Evolutionary conservation across 2,888 invertebrate species (phyloP).

Genomic region (Tetranychus piercei): DNA sequence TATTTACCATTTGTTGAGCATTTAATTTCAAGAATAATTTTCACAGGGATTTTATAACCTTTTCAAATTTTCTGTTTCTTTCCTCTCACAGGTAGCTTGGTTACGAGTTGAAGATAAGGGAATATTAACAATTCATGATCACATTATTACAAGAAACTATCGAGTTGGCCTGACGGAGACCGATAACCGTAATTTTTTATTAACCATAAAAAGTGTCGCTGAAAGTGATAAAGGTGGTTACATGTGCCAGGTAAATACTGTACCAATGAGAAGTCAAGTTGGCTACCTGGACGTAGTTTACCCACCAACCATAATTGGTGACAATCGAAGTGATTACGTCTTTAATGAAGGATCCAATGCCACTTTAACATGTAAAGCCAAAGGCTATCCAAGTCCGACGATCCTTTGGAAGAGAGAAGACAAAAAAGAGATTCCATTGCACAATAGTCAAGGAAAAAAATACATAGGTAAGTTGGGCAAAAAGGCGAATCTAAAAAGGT

Average conservation of each 20-base stretch:
- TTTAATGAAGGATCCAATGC: constrained; percentile 74
- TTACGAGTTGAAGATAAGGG: constrained; percentile 87
- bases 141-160: constrained; percentile 72
- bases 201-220: constrained; percentile 75
- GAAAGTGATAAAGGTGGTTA: constrained; percentile 58
- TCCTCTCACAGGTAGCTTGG: constrained; percentile 59
- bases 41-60: background rate
- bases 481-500: background rate
- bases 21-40: no score
- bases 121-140: constrained; percentile 37
- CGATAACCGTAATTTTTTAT: constrained; percentile 28
- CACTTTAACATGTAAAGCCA: constrained; percentile 65
- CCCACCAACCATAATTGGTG: constrained; percentile 70
- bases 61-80: background rate
- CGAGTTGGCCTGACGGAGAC: constrained; percentile 47
- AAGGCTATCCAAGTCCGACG: constrained; percentile 52
- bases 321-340: constrained; percentile 77
- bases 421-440: constrained; percentile 58
- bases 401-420: constrained; percentile 88
- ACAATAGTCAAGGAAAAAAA: constrained; percentile 21
- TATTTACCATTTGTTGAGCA: no score
- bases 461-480: constrained; percentile 19
- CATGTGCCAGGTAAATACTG: constrained; percentile 49
- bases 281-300: constrained; percentile 73
- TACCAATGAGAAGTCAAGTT: constrained; percentile 74